Percentiles rank a stretch among this genome's conserved stretches.
phyloP scores from a whole-genome alignment of 2,113 vertebrate genomes.

The Mobula birostris region DNA sequence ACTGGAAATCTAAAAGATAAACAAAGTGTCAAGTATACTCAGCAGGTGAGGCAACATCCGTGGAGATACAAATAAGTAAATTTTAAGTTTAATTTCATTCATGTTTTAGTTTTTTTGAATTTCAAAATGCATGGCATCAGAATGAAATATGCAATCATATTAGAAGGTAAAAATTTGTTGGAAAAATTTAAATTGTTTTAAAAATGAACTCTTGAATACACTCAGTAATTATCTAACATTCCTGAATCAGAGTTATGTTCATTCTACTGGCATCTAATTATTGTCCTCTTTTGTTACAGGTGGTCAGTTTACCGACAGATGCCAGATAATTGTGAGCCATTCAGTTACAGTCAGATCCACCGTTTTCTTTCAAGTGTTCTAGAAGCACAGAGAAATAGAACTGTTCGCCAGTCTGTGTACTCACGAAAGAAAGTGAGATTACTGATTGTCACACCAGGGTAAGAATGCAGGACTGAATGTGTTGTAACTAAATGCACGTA shows the following conservation, averaged over 20 bases:
- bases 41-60: too few relatives aligned
- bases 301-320: conserved; percentile 77
- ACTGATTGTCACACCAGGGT: conserved; percentile 83
- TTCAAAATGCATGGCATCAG: background rate
- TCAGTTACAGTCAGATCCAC: conserved; percentile 79
- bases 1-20: too few relatives aligned
- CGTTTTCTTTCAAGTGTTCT: conserved; percentile 69
- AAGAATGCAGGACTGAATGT: conserved; percentile 38
- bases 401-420: conserved; percentile 43
- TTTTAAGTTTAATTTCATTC: background rate
- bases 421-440: conserved; percentile 58
- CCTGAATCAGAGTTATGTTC: background rate
- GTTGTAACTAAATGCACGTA: too few relatives aligned
- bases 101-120: background rate
- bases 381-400: conserved; percentile 59
- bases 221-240: background rate
- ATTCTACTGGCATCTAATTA: background rate
- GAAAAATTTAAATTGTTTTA: background rate
- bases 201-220: background rate
- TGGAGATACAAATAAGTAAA: too few relatives aligned
- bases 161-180: background rate
- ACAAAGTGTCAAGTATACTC: too few relatives aligned
- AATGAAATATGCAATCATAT: background rate
- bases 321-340: conserved; percentile 65
- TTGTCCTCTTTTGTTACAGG: conserved; percentile 49